These are phyloP conservation scores for Malaclemys terrapin DNA, from an alignment of 2,113 vertebrate species.

Conservation along the genomic window DNA sequence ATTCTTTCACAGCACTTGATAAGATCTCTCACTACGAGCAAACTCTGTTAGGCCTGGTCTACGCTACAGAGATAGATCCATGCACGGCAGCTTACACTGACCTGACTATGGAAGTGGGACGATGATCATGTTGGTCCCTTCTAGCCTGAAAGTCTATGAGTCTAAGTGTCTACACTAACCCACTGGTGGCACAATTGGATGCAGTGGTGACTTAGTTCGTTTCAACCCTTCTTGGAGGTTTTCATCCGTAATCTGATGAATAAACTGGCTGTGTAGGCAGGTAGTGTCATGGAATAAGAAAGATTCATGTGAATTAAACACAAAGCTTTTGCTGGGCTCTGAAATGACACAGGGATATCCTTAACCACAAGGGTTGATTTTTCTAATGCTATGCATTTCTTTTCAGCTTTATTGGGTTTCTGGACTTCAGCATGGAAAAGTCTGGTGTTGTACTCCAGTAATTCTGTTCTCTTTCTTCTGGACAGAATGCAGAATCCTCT, in stretches of 20 bases:
- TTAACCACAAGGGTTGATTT: background rate
- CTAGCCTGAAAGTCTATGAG: background rate
- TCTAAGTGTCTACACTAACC: too few species aligned
- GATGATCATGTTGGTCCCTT: too few species aligned
- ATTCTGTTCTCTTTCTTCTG: background rate
- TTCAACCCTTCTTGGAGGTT: background rate
- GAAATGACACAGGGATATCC: fast-evolving
- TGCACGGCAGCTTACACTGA: too few species aligned
- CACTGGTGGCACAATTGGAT: fast-evolving
- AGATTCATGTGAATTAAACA: background rate
- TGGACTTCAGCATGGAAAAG: background rate
- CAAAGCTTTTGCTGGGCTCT: background rate
- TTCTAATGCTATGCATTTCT: background rate
- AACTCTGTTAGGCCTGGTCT: background rate
- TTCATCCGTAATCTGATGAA: background rate
- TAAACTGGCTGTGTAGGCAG: background rate
- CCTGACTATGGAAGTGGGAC: too few species aligned
- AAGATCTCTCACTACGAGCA: background rate
- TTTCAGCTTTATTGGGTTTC: background rate
- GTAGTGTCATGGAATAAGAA: background rate
- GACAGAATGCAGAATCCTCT: background rate
- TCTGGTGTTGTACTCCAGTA: background rate
- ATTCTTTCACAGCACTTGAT: background rate
- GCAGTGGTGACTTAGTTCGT: background rate
- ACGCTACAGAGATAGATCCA: too few species aligned